phyloP scores from a whole-genome alignment of 2,888 invertebrate genomes.

The Glyphotaelius pellucidus region DNA sequence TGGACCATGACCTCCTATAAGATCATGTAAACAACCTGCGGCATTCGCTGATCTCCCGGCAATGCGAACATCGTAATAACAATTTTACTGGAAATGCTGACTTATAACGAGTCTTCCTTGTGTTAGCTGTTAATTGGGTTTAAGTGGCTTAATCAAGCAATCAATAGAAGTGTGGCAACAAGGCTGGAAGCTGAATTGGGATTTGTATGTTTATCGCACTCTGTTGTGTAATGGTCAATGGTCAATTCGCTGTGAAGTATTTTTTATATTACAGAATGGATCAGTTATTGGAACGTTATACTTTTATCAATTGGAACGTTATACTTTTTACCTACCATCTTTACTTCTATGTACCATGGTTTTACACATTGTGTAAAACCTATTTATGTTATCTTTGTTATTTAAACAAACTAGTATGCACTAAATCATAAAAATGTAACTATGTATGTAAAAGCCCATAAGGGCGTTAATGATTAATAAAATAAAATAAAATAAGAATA shows the following conservation, averaged over 20 bases:
- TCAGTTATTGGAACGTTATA: too few relatives aligned
- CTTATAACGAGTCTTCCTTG: not conserved
- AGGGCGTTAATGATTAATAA: too few relatives aligned
- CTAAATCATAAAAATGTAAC: too few relatives aligned
- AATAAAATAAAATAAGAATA: too few relatives aligned
- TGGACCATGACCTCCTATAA: not conserved
- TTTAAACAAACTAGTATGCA: too few relatives aligned
- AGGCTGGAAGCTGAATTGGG: not conserved
- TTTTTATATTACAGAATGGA: too few relatives aligned
- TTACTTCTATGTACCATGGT: too few relatives aligned
- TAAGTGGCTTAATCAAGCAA: not conserved
- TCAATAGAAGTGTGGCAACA: not conserved
- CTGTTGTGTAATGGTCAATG: not conserved
- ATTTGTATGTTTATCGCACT: not conserved
- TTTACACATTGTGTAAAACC: too few relatives aligned
- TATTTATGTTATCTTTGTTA: too few relatives aligned
- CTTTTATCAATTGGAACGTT: too few relatives aligned
- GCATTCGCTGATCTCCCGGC: not conserved
- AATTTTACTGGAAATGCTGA: not conserved
- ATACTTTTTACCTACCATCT: too few relatives aligned
- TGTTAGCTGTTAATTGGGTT: not conserved
- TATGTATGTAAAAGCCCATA: too few relatives aligned
- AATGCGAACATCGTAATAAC: not conserved
- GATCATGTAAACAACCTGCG: not conserved
- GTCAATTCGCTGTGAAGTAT: not conserved